A percentile compares a stretch with the other conserved stretches of the same genome.
These are phyloP conservation scores for Apaloderma vittatum DNA, from an alignment of 2,113 vertebrate species.

Conservation along the genomic window DNA sequence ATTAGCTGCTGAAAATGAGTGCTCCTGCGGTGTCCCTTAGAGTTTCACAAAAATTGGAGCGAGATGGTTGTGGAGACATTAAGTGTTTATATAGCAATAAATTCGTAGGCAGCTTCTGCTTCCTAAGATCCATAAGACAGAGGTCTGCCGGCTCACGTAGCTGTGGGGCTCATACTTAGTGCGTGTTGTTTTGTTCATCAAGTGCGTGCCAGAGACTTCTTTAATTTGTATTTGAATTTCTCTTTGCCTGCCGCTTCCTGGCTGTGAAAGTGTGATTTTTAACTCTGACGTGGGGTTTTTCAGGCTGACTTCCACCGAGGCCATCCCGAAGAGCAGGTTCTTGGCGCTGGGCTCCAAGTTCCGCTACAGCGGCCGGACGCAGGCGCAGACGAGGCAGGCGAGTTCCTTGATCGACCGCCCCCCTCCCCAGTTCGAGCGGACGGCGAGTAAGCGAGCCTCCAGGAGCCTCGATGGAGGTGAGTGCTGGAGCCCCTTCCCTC, in stretches of 20 bases:
- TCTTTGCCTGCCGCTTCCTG: background rate
- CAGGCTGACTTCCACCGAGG: constrained; percentile 94
- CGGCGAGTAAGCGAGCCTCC: constrained; percentile 93
- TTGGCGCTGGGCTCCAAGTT: constrained; percentile 96
- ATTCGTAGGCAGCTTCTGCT: background rate
- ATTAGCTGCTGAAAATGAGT: background rate
- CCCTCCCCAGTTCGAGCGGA: constrained; percentile 92
- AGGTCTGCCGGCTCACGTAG: background rate
- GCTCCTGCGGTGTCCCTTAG: background rate
- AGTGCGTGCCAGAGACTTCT: background rate
- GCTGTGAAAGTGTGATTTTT: background rate
- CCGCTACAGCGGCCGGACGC: constrained; percentile 95
- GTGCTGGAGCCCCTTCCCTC: background rate
- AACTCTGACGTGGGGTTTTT: background rate
- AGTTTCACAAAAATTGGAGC: background rate
- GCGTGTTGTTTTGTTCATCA: accelerated
- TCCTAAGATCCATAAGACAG: background rate
- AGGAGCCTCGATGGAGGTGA: constrained; percentile 95
- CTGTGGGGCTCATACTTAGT: background rate
- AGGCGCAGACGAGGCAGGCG: constrained; percentile 94
- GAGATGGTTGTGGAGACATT: background rate
- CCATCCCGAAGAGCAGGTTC: constrained; percentile 93
- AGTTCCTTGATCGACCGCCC: constrained; percentile 96
- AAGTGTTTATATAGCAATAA: background rate
- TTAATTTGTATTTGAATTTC: background rate